Conservation (phyloP, 2,113 vertebrate genomes). For the Hippocampus abdominalis region DNA sequence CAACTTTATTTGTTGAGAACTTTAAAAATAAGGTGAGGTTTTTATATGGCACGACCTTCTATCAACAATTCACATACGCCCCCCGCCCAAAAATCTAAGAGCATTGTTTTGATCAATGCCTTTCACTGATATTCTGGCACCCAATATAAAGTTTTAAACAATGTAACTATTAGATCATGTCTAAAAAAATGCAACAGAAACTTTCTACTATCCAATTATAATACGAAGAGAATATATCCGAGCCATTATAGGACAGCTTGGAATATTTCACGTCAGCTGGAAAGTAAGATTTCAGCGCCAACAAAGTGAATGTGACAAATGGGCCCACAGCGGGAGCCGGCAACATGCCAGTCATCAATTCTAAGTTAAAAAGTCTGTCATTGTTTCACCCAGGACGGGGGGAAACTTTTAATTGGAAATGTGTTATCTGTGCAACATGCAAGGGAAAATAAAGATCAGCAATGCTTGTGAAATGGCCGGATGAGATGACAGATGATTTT, state of each 20-base stretch:
- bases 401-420: conserved; percentile 6
- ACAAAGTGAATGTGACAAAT: background rate
- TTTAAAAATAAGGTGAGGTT: too few relatives aligned
- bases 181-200: too few relatives aligned
- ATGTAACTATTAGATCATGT: too few relatives aligned
- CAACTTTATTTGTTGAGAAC: too few relatives aligned
- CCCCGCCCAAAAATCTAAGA: too few relatives aligned
- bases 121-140: too few relatives aligned
- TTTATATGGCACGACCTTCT: too few relatives aligned
- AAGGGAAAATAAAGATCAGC: background rate
- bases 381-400: background rate
- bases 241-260: background rate
- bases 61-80: too few relatives aligned
- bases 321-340: background rate
- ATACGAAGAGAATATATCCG: too few relatives aligned
- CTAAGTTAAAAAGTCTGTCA: background rate
- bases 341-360: background rate
- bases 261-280: background rate
- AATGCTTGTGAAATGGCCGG: background rate
- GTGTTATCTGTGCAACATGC: background rate
- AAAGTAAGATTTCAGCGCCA: background rate
- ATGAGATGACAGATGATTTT: background rate
- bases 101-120: too few relatives aligned
- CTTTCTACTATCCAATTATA: too few relatives aligned
- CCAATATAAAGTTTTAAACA: too few relatives aligned